These are phyloP conservation scores for Meriones psammophilus DNA, from an alignment of 2,797 vertebrate species.

Conservation along the genomic window DNA sequence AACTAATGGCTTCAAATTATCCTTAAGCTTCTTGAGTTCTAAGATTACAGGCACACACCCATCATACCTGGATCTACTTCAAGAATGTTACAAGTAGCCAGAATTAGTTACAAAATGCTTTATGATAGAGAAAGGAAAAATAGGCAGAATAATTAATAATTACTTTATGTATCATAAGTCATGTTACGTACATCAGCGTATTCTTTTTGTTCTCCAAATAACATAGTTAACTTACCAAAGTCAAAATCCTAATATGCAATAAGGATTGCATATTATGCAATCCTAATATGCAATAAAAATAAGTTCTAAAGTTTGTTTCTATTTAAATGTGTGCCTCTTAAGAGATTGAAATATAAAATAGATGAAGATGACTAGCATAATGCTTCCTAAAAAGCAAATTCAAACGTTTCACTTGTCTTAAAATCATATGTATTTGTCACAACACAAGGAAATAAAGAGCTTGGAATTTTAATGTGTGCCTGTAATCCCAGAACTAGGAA, in stretches of 20 bases:
- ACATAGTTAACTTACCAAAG: conserved; percentile 46
- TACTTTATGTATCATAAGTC: not conserved
- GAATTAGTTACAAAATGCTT: conserved; percentile 46
- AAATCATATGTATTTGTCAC: conserved; percentile 41
- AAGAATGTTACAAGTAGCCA: conserved; percentile 17
- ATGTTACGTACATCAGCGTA: not conserved
- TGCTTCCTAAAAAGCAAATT: conserved; percentile 50
- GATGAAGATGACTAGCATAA: conserved; percentile 28
- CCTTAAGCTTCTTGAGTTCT: not conserved
- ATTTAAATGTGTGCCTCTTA: not conserved
- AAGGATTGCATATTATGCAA: not conserved
- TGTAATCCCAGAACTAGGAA: not conserved
- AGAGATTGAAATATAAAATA: conserved; percentile 29
- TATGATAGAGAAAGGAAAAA: not conserved
- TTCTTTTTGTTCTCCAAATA: conserved; percentile 20
- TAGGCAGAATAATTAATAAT: not conserved
- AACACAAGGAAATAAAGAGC: not conserved
- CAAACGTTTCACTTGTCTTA: conserved; percentile 37
- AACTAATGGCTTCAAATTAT: not conserved
- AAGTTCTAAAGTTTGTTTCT: conserved; percentile 29
- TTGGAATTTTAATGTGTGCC: not conserved
- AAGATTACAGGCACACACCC: not conserved
- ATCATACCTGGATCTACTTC: not conserved
- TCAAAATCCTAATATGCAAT: conserved; percentile 1
- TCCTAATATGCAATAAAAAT: conserved; percentile 24